Evolutionary conservation across 2,113 vertebrate species (phyloP).

Genomic region (Talpa occidentalis): DNA sequence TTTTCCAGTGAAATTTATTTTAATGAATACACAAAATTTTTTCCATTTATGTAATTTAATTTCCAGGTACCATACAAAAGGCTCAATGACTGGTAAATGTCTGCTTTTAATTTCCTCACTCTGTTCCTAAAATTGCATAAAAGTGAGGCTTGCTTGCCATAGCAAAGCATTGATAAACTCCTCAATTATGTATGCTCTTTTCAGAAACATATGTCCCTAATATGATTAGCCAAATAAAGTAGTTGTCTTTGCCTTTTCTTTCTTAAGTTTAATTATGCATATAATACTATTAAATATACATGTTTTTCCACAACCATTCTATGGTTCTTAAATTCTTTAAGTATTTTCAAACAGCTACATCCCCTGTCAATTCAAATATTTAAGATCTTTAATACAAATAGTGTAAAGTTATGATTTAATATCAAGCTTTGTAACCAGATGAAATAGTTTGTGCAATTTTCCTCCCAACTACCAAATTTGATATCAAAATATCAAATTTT

Average conservation of each 20-base stretch:
- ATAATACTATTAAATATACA: constrained; percentile 78
- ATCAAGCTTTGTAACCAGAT: constrained; percentile 89
- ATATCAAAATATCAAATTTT: constrained; percentile 71
- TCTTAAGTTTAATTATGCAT: constrained; percentile 75
- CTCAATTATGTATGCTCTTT: constrained; percentile 39
- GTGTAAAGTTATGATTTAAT: constrained; percentile 88
- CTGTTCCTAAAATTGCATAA: constrained; percentile 73
- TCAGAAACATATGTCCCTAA: constrained; percentile 66
- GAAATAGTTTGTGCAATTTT: constrained; percentile 87
- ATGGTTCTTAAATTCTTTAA: constrained; percentile 83
- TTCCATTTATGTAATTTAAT: constrained; percentile 79
- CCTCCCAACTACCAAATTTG: constrained; percentile 76
- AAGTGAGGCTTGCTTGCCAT: constrained; percentile 66
- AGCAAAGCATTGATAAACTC: constrained; percentile 68
- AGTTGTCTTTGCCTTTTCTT: constrained; percentile 68
- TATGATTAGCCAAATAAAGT: constrained; percentile 75
- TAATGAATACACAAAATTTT: constrained; percentile 61
- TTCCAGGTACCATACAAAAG: constrained; percentile 82
- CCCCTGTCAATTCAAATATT: constrained; percentile 84
- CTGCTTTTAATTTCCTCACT: constrained; percentile 54
- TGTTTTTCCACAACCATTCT: constrained; percentile 82
- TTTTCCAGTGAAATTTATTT: constrained; percentile 81
- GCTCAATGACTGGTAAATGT: constrained; percentile 71
- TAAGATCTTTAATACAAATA: constrained; percentile 89
- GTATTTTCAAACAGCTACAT: constrained; percentile 84